These are phyloP conservation scores for Alouatta palliata DNA, from an alignment of 2,113 vertebrate species.

Conservation along the genomic window DNA sequence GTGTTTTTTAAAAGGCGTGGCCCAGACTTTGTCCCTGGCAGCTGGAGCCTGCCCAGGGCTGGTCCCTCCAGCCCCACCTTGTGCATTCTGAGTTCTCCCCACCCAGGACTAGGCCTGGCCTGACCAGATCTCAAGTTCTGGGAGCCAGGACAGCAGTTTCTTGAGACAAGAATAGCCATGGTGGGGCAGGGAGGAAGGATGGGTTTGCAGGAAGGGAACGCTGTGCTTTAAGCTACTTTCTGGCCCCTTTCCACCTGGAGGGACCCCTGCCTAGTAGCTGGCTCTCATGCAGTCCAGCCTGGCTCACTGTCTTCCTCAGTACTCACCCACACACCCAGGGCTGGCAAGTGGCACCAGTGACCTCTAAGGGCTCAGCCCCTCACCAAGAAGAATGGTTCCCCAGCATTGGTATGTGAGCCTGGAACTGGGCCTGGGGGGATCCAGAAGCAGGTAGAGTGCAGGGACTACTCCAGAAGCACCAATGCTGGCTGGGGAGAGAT, in stretches of 20 bases:
- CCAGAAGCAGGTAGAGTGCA: background rate
- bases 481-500: background rate
- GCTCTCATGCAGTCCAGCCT: background rate
- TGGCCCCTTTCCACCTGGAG: background rate
- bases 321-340: background rate
- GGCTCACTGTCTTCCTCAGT: background rate
- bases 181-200: fast-evolving
- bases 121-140: background rate
- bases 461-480: background rate
- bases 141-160: background rate
- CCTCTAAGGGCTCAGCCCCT: background rate
- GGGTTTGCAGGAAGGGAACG: background rate
- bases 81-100: background rate
- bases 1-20: background rate
- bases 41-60: background rate
- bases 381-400: background rate
- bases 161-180: background rate
- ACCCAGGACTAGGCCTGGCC: background rate
- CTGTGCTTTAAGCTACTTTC: background rate
- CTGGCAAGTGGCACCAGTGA: background rate
- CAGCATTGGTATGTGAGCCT: background rate
- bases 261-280: background rate
- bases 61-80: background rate
- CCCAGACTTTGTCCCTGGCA: background rate
- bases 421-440: background rate